phyloP scores from a whole-genome alignment of 2,888 invertebrate genomes.

The Diogma glabrata region DNA sequence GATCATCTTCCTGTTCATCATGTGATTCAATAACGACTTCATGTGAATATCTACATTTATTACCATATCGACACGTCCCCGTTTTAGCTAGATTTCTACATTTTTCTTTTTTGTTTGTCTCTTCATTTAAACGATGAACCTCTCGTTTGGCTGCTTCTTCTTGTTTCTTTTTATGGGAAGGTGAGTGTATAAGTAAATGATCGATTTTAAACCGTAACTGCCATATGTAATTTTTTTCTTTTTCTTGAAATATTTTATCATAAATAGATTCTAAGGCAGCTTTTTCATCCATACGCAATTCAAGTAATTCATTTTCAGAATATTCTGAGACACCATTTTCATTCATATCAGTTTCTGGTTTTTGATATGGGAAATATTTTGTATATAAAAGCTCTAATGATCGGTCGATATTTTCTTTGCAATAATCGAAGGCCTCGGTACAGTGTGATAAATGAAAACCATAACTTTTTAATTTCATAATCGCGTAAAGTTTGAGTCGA shows the following conservation, averaged over 20 bases:
- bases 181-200: constrained; percentile 48
- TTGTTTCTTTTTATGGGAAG: constrained; percentile 37
- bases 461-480: constrained; percentile 60
- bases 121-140: constrained; percentile 16
- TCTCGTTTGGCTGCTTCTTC: constrained; percentile 34
- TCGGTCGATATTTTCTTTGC: constrained; percentile 55
- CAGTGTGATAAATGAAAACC: constrained; percentile 67
- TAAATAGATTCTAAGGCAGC: constrained; percentile 68
- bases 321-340: no score
- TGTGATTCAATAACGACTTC: constrained; percentile 35
- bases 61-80: constrained; percentile 61
- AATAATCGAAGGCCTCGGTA: constrained; percentile 56
- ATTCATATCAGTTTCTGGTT: constrained; percentile 31
- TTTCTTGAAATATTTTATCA: constrained; percentile 53
- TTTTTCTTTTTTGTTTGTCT: constrained; percentile 42
- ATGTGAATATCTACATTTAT: constrained; percentile 64
- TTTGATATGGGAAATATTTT: constrained; percentile 49
- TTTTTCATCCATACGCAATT: constrained; percentile 59
- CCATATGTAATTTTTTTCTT: constrained; percentile 59
- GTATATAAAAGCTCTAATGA: constrained; percentile 57
- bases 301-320: constrained; percentile 43
- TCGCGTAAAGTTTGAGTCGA: constrained; percentile 55
- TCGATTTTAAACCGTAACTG: constrained; percentile 53
- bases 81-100: constrained; percentile 47
- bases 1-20: constrained; percentile 29